A percentile compares a stretch with the other conserved stretches of the same genome.
phyloP scores from a whole-genome alignment of 2,113 vertebrate genomes.

The Vombatus ursinus region DNA sequence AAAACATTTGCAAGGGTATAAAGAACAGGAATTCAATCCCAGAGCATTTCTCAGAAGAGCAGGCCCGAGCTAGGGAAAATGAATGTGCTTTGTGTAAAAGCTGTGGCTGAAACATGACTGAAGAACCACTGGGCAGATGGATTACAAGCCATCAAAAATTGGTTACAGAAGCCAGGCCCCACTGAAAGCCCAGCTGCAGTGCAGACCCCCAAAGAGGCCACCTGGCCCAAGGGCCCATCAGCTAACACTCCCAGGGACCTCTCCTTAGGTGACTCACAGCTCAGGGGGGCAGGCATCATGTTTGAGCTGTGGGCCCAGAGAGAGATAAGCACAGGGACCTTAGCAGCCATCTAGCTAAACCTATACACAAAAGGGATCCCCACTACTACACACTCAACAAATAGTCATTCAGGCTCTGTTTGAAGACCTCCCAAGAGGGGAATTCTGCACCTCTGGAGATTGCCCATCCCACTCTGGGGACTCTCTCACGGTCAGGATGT shows the following conservation, averaged over 20 bases:
- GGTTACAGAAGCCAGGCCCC: neutral
- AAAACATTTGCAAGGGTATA: neutral
- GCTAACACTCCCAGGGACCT: neutral
- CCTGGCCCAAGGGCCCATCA: accelerated
- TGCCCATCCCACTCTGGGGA: no score
- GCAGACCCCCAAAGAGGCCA: no score
- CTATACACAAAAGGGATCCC: no score
- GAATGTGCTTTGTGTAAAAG: neutral
- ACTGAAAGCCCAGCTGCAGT: neutral
- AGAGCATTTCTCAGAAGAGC: neutral
- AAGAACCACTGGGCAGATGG: neutral
- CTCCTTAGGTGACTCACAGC: neutral
- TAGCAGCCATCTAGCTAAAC: no score
- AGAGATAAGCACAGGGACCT: neutral
- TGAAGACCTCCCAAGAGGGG: no score
- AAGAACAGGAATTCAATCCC: neutral
- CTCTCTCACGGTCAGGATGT: no score
- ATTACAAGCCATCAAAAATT: neutral
- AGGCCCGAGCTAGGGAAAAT: neutral
- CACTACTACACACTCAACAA: no score
- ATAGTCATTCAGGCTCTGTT: no score
- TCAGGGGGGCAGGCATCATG: neutral
- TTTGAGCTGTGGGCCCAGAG: no score
- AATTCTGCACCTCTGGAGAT: no score
- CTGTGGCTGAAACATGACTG: neutral